These are phyloP conservation scores for Beroe ovata DNA, from an alignment of 37 sponge, comb jelly and placozoan species.

Conservation along the genomic window DNA sequence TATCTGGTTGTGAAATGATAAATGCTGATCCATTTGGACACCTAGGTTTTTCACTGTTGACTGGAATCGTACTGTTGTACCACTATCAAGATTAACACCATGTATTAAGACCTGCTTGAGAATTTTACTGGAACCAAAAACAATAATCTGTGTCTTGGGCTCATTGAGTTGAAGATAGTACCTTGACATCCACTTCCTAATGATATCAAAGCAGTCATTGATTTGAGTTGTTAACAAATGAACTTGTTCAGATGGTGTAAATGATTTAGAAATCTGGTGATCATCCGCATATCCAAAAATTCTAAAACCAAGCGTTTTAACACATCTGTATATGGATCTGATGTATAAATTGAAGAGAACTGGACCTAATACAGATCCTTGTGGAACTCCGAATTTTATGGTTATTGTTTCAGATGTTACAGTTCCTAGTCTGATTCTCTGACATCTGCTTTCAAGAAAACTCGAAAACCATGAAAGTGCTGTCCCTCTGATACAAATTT, in stretches of 20 bases:
- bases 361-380: not conserved
- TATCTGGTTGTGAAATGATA: not conserved
- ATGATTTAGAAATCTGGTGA: not conserved
- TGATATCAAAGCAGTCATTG: not conserved
- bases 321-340: not conserved
- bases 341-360: not conserved
- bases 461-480: slow-evolving; percentile 10
- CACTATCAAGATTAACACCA: not conserved
- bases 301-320: not conserved
- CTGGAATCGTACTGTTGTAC: not conserved
- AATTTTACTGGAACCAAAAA: not conserved
- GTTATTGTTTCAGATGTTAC: not conserved
- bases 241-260: not conserved
- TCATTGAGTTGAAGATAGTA: not conserved
- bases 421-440: not conserved
- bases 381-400: not conserved
- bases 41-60: not conserved
- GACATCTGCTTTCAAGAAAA: not conserved
- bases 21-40: not conserved
- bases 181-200: not conserved
- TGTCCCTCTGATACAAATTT: not conserved
- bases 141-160: not conserved
- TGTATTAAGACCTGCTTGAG: not conserved
- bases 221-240: not conserved
- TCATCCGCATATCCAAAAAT: slow-evolving; percentile 17